Evolutionary conservation across 2,797 vertebrate genomes (phyloP), one percentile per base, ranked within the genome.

Genomic region (Huso huso): DNA sequence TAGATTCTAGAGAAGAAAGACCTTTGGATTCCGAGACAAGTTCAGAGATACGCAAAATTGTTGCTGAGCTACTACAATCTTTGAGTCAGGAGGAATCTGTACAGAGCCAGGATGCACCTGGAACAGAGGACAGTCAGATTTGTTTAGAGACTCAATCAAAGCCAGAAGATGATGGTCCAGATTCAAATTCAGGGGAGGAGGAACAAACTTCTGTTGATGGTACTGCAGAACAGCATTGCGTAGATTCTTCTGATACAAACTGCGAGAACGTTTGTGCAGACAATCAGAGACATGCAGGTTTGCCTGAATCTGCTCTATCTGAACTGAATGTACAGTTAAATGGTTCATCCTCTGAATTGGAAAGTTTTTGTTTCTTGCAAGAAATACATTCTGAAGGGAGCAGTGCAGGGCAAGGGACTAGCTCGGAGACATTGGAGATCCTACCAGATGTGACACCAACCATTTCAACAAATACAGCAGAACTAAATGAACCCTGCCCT

Each of bases 331-430:
- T 52, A 18, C 68, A 68, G 61, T 66, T 72, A 55, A 6, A 49
- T 49, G 67, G n/a, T 61, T 68, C 57, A 67, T 57, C 49, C 63
- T 48, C 57, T 49, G 67, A 72, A 61, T 48, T 61, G 6, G 15
- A 50, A 59, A 53, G 18, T 72, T 49, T 69, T 73, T 67, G 62
- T 71, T 63, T 64, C 73, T 61, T 74, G 60, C 72, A 69, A 64
- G 51, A 70, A 60, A 63, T 69, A 65, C 62, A 10, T 63, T 62
- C 63, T 68, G 55, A 64, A 58, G 71, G 68, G 50, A 63, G 66
- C 53, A 23, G 23, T 4, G 13, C 1, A 66, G 53, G 68, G 66
- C 9, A 60, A 23, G 64, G 69, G 49, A 73, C 71, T 65, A 60
- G 73, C 52, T 12, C 68, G 70, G 55, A 49, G n/a, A 67, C 67